phyloP scores from a whole-genome alignment of 2,113 vertebrate species.

The Acrocephalus kingi region DNA sequence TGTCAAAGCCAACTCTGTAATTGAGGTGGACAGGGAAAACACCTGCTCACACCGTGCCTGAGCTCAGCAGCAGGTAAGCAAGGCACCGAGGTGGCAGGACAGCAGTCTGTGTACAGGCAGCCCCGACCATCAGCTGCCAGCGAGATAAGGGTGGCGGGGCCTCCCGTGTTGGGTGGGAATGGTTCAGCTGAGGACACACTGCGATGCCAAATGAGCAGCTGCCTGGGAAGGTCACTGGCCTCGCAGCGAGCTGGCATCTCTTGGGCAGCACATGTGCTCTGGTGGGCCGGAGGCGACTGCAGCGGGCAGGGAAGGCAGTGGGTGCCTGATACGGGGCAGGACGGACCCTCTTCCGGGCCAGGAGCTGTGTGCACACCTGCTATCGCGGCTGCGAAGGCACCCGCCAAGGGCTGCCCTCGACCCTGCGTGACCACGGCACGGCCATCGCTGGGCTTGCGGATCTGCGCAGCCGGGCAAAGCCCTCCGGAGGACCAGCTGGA shows the following conservation, averaged over 20 bases:
- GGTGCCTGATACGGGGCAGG: not conserved
- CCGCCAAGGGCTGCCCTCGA: not conserved
- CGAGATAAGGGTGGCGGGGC: not conserved
- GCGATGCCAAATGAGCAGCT: not conserved
- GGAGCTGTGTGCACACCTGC: too few relatives aligned
- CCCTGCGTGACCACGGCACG: not conserved
- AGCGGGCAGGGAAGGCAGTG: not conserved
- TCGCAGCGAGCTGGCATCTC: not conserved
- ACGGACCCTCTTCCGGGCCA: too few relatives aligned
- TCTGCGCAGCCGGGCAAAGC: not conserved
- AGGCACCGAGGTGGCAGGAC: rapidly evolving
- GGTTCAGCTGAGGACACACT: not conserved
- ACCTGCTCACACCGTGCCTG: not conserved
- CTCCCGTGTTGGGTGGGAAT: not conserved
- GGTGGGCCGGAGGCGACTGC: rapidly evolving
- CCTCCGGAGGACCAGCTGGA: not conserved
- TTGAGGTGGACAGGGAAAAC: not conserved
- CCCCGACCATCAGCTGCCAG: not conserved
- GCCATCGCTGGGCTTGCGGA: rapidly evolving
- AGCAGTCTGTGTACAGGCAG: rapidly evolving
- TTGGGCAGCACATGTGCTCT: rapidly evolving
- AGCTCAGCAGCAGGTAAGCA: not conserved
- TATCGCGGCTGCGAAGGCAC: not conserved
- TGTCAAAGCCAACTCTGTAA: not conserved
- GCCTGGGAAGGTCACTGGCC: not conserved